These are phyloP conservation scores for Myotis planiceps DNA, from an alignment of 2,797 vertebrate species.

Conservation along the genomic window DNA sequence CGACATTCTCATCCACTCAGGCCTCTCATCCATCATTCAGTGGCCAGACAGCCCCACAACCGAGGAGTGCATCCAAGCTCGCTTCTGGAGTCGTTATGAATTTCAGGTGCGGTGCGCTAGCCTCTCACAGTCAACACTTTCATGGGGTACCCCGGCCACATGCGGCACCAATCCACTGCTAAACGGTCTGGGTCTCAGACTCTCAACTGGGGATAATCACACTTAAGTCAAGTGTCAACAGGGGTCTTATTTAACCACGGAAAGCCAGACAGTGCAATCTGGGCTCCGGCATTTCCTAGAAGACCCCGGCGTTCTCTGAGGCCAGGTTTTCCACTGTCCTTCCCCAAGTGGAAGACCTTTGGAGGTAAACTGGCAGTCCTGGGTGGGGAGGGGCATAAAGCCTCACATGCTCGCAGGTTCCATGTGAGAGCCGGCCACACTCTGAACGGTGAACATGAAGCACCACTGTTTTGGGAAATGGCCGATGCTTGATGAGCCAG, in stretches of 20 bases:
- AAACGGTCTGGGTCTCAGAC: conserved; percentile 38
- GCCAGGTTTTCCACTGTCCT: not conserved
- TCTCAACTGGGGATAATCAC: conserved; percentile 41
- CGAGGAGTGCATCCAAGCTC: conserved; percentile 48
- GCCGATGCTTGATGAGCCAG: not conserved
- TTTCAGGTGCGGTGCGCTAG: conserved; percentile 23
- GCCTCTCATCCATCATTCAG: conserved; percentile 66
- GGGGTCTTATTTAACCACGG: conserved; percentile 30
- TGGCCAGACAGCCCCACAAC: conserved; percentile 50
- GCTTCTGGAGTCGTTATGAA: not conserved
- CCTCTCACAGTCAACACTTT: not conserved
- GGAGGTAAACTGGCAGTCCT: not conserved
- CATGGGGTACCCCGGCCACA: not conserved
- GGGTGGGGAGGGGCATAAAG: not conserved
- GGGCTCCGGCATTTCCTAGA: not conserved
- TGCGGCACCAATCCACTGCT: not conserved
- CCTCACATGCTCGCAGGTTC: not conserved
- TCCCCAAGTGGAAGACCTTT: not conserved
- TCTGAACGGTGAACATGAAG: not conserved
- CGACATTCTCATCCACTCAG: conserved; percentile 61
- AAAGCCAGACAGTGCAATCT: not conserved
- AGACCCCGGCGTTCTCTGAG: not conserved
- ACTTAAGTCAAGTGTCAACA: conserved; percentile 40
- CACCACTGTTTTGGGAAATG: not conserved
- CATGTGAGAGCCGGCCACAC: not conserved